These are phyloP conservation scores for Orchestes rusci DNA, from an alignment of 2,888 invertebrate genomes.

Conservation along the genomic window DNA sequence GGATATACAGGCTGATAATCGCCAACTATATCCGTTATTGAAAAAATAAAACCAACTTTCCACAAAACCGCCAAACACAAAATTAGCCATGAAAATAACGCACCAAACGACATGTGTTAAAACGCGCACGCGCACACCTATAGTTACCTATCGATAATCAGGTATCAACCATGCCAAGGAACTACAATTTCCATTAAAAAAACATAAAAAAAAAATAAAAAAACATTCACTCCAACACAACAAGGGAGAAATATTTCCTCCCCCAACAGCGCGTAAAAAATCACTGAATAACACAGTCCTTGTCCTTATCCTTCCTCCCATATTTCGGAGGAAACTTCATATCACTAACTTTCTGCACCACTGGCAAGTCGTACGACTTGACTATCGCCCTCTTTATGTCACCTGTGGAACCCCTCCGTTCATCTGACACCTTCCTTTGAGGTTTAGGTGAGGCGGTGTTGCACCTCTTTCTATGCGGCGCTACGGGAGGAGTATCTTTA, in stretches of 20 bases:
- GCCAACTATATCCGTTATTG: no score
- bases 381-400: conserved; percentile 29
- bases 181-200: no score
- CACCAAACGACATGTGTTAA: no score
- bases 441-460: conserved; percentile 31
- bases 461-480: conserved; percentile 31
- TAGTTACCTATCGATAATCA: no score
- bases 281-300: conserved; percentile 39
- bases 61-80: no score
- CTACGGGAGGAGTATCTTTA: conserved; percentile 22
- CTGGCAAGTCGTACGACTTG: conserved; percentile 29
- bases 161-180: no score
- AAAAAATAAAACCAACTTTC: no score
- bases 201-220: conserved; percentile 16
- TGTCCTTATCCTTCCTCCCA: conserved; percentile 30
- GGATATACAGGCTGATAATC: no score
- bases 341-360: conserved; percentile 23
- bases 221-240: no score
- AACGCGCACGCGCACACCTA: no score
- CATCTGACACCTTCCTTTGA: conserved; percentile 24
- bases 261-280: conserved; percentile 10
- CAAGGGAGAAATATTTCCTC: conserved; percentile 34
- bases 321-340: conserved; percentile 21
- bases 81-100: no score
- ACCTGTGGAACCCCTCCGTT: conserved; percentile 27